Percentiles rank a stretch among this genome's conserved stretches.
These are phyloP conservation scores for Spodoptera exigua DNA, from an alignment of 2,888 invertebrate species.

Conservation along the genomic window DNA sequence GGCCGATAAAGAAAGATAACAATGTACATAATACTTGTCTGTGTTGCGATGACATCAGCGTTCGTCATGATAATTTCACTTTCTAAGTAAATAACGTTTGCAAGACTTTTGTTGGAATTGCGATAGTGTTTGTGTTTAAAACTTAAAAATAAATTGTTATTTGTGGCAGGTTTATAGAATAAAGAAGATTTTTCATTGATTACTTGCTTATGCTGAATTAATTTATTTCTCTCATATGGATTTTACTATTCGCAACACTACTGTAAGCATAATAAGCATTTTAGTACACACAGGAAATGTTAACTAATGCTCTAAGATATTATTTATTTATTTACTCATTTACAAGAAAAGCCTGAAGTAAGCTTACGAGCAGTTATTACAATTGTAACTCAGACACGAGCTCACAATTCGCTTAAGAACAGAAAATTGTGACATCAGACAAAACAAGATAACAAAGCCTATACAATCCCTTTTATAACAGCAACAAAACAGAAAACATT, in stretches of 20 bases:
- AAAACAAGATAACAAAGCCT: constrained; percentile 40
- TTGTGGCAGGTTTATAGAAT: no score
- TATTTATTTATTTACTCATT: no score
- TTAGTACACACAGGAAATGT: no score
- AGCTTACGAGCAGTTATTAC: no score
- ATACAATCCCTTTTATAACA: constrained; percentile 39
- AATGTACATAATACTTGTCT: constrained; percentile 10
- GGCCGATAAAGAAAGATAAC: constrained; percentile 29
- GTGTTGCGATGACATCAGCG: constrained; percentile 27
- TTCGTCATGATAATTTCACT: constrained; percentile 39
- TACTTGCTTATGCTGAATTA: no score
- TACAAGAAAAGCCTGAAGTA: no score
- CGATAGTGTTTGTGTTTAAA: constrained; percentile 11
- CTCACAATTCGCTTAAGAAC: constrained; percentile 23
- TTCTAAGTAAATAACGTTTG: constrained; percentile 29
- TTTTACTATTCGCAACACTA: no score
- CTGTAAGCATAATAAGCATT: no score
- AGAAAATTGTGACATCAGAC: constrained; percentile 50
- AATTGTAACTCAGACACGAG: neutral
- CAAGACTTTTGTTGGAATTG: neutral
- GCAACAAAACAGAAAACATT: constrained; percentile 46
- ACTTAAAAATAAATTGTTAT: constrained; percentile 2
- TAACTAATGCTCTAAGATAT: no score
- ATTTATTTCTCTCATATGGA: no score
- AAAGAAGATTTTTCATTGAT: no score